Conservation (phyloP, 2,888 invertebrate species). For the Chaetogeoica ovagalla region DNA sequence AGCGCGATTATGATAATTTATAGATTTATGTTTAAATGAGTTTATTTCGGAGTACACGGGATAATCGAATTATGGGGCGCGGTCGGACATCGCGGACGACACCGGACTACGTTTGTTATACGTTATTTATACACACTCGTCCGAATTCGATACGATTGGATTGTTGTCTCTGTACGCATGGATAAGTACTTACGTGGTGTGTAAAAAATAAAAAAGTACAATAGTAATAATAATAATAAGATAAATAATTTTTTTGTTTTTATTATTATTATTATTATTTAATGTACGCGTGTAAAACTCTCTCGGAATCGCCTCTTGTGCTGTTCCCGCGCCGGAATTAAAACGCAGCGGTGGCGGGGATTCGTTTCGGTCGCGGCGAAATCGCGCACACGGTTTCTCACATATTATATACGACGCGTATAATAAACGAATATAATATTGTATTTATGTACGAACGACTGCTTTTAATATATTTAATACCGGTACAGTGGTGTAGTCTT, state of each 20-base stretch:
- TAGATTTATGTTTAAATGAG: too few species aligned
- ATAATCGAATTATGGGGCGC: too few species aligned
- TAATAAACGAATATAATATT: neutral
- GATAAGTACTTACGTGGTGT: neutral
- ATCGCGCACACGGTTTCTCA: neutral
- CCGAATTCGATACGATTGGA: neutral
- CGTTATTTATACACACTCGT: too few species aligned
- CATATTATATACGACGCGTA: neutral
- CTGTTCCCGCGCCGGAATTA: neutral
- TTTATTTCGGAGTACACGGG: too few species aligned
- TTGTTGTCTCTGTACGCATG: neutral
- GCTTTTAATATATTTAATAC: neutral
- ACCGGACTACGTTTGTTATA: too few species aligned
- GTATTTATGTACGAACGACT: neutral
- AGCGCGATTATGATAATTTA: too few species aligned
- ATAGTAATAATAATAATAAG: neutral
- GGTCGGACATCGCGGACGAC: too few species aligned
- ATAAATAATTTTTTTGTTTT: neutral
- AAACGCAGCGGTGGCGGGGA: neutral
- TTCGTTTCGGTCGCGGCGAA: constrained; percentile 22
- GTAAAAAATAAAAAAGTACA: neutral
- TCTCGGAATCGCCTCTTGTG: neutral
- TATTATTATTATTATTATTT: too few species aligned
- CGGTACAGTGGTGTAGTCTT: neutral
- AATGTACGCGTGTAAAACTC: neutral